Conservation (phyloP, 2,888 invertebrate genomes). For the Antheraea assamensis region DNA sequence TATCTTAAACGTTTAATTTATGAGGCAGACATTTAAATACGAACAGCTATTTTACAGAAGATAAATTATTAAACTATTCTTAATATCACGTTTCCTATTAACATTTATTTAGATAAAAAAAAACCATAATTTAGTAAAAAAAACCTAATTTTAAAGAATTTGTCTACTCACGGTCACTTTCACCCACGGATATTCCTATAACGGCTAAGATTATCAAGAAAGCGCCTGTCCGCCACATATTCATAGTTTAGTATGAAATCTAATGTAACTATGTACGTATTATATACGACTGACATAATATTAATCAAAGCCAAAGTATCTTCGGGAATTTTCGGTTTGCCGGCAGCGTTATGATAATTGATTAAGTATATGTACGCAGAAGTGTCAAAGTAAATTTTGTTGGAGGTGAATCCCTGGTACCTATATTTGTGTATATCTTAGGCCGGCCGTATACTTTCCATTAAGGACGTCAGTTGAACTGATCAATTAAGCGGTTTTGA, state of each 20-base stretch:
- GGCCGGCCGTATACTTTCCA: constrained; percentile 2
- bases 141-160: neutral
- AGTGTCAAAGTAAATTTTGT: constrained; percentile 39
- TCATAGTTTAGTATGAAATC: constrained; percentile 41
- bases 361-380: constrained; percentile 35
- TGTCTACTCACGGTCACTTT: constrained; percentile 15
- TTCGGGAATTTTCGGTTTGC: constrained; percentile 40
- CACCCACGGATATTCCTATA: constrained; percentile 23
- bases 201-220: constrained; percentile 38
- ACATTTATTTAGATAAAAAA: neutral
- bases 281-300: constrained; percentile 53
- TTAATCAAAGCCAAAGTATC: constrained; percentile 37
- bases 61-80: neutral
- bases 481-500: neutral
- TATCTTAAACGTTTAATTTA: neutral
- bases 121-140: neutral
- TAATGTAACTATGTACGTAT: constrained; percentile 45
- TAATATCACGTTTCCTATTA: neutral
- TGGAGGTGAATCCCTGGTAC: constrained; percentile 32
- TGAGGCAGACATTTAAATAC: neutral
- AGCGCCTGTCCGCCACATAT: constrained; percentile 59
- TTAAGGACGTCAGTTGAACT: neutral
- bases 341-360: constrained; percentile 47
- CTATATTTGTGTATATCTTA: constrained; percentile 18
- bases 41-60: neutral